Evolutionary conservation across 1,140 invertebrate genomes (phyloP), one percentile per base, ranked within the genome.

Genomic region (Thaumatotibia leucotreta): DNA sequence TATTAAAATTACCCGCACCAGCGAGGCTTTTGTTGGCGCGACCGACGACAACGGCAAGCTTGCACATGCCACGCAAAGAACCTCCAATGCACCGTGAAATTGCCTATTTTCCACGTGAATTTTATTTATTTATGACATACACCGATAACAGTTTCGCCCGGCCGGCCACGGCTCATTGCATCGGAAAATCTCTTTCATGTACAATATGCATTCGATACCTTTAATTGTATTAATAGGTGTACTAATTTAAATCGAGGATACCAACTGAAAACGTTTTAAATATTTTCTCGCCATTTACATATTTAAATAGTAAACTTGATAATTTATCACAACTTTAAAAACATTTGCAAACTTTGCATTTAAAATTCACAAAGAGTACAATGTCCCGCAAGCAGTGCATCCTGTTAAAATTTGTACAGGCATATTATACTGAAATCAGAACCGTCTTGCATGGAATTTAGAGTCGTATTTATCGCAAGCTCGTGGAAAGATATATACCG

Each of bases 101-200:
- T 88, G 88, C 83, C 88, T 88, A 89, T 91, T 89, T 89, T 88
- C 88, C 88, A 84, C 82, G 78, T 87, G 85, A 58, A 88, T 87
- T 90, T 87, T 90, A 88, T 89, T 86, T 88, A 89, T 88, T 89
- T 88, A 86, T 88, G 88, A 88, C 79, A 86, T 86, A 86, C 82
- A 76, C 79, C 80, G 77, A 88, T 86, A 80, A 83, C 76, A 84
- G 81, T 83, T 75, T 70, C 73, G 80, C 80, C 80, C 75, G 65
- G 75, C 76, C 65, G 66, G 52, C 65, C 67, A 67, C 70, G 70
- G 67, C 31, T 78, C 76, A 73, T 61, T 76, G 68, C 75, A 75
- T 78, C 67, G 69, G 70, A 79, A 79, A 79, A 78, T 72, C 67
- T 67, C 33, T 72, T 58, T 54, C 24, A 23, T 63, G 58, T 14